These are phyloP conservation scores for Sebastes itinus DNA, from an alignment of 2,797 vertebrate species.

Conservation along the genomic window DNA sequence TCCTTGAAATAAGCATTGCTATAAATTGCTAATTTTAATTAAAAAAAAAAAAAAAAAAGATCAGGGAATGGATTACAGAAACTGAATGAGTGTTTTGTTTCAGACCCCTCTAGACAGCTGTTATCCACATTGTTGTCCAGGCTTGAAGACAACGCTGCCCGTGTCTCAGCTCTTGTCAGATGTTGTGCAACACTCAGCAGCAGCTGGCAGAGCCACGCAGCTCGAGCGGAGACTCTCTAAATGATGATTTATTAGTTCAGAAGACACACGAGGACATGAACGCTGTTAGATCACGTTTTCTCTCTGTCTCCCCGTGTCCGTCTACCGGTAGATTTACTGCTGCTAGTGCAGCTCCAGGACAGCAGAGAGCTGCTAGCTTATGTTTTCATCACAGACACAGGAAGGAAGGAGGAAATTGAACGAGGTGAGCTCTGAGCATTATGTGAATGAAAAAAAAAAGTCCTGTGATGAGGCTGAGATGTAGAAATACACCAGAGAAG, in stretches of 20 bases:
- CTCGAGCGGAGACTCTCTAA: slow-evolving; percentile 26
- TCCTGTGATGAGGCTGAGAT: slow-evolving; percentile 5
- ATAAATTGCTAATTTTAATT: not conserved
- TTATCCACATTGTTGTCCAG: slow-evolving; percentile 34
- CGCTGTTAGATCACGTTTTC: slow-evolving; percentile 51
- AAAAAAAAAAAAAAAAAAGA: not conserved
- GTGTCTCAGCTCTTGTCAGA: slow-evolving; percentile 55
- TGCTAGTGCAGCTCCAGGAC: slow-evolving; percentile 45
- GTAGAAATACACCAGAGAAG: not conserved
- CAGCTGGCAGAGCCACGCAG: slow-evolving; percentile 60
- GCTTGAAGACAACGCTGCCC: slow-evolving; percentile 23
- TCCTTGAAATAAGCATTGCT: not conserved
- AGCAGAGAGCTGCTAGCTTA: slow-evolving; percentile 59
- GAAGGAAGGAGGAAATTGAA: slow-evolving; percentile 78
- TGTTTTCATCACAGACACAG: slow-evolving; percentile 75
- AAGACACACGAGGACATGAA: slow-evolving; percentile 52
- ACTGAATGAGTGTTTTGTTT: not conserved
- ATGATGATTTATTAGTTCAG: slow-evolving; percentile 61
- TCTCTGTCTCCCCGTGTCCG: slow-evolving; percentile 36
- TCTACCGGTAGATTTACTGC: slow-evolving; percentile 66
- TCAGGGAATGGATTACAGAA: not conserved
- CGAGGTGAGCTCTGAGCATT: slow-evolving; percentile 71
- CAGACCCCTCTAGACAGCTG: slow-evolving; percentile 11
- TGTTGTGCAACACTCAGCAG: slow-evolving; percentile 65
- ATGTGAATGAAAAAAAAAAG: slow-evolving; percentile 53